A percentile compares a stretch with the other conserved stretches of the same genome.
phyloP scores from a whole-genome alignment of 2,113 vertebrate genomes.

The Guaruba guarouba region DNA sequence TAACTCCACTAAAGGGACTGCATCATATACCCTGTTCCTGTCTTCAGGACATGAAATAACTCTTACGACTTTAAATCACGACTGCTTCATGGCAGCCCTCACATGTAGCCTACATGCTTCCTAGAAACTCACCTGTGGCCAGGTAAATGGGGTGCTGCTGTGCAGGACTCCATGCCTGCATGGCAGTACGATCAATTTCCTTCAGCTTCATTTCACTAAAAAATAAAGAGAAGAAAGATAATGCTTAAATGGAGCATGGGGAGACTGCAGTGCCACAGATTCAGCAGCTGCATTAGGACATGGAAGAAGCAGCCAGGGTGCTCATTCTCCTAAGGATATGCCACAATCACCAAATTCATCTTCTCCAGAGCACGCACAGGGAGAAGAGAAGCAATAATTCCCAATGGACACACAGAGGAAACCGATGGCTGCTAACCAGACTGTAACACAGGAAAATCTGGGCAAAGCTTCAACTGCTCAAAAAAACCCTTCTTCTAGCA shows the following conservation, averaged over 20 bases:
- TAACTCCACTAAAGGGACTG: not conserved
- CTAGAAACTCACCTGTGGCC: conserved; percentile 84
- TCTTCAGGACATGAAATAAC: not conserved
- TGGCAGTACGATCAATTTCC: conserved; percentile 91
- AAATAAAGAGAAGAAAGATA: not conserved
- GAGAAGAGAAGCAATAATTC: not conserved
- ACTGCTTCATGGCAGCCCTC: fast-evolving
- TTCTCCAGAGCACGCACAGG: too few species aligned
- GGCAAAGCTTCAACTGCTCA: not conserved
- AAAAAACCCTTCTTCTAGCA: not conserved
- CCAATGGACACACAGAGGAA: not conserved
- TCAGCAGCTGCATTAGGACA: not conserved
- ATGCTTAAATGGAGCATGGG: fast-evolving
- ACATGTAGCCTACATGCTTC: fast-evolving
- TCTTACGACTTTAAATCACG: fast-evolving
- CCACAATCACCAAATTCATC: not conserved
- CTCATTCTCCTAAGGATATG: not conserved
- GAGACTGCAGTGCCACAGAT: not conserved
- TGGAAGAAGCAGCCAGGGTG: not conserved
- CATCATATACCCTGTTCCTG: fast-evolving
- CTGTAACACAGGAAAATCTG: not conserved
- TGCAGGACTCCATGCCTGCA: conserved; percentile 95
- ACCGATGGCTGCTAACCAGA: fast-evolving
- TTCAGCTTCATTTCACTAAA: conserved; percentile 92
- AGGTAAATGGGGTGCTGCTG: conserved; percentile 93